Evolutionary conservation across 2,888 invertebrate species (phyloP).

Genomic region (Conchocele bisecta): DNA sequence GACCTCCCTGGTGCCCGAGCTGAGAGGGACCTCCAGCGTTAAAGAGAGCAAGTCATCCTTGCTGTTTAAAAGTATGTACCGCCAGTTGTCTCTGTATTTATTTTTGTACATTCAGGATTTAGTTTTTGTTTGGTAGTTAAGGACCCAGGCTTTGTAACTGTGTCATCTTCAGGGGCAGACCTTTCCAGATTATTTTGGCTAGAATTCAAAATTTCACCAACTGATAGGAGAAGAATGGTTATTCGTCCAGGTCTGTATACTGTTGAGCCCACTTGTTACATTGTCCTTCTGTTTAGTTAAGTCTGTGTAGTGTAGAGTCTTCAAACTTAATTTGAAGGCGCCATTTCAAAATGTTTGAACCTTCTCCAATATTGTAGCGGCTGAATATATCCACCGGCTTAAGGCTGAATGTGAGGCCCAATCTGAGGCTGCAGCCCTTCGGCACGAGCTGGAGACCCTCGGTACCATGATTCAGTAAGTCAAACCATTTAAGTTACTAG

Average conservation of each 20-base stretch:
- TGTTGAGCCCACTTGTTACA: too few relatives aligned
- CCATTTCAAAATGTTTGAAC: slow-evolving; percentile 71
- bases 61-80: slow-evolving; percentile 72
- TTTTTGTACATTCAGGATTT: neutral
- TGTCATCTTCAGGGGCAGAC: too few relatives aligned
- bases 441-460: slow-evolving; percentile 69
- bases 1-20: slow-evolving; percentile 63
- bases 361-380: slow-evolving; percentile 73
- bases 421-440: slow-evolving; percentile 66
- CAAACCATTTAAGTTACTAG: slow-evolving; percentile 21
- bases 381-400: slow-evolving; percentile 71
- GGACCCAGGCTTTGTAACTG: slow-evolving; percentile 23
- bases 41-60: slow-evolving; percentile 72
- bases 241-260: too few relatives aligned
- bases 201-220: too few relatives aligned
- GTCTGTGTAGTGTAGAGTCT: slow-evolving; percentile 28
- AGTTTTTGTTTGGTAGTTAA: slow-evolving; percentile 37
- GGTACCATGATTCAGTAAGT: slow-evolving; percentile 78
- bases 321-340: slow-evolving; percentile 52
- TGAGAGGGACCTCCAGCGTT: slow-evolving; percentile 50
- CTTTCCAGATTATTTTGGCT: too few relatives aligned
- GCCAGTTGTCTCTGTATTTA: neutral
- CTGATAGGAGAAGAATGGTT: too few relatives aligned
- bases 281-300: slow-evolving; percentile 8
- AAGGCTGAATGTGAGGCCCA: slow-evolving; percentile 66